phyloP scores from a whole-genome alignment of 2,888 invertebrate species.

The Drosophila flavopinicola region DNA sequence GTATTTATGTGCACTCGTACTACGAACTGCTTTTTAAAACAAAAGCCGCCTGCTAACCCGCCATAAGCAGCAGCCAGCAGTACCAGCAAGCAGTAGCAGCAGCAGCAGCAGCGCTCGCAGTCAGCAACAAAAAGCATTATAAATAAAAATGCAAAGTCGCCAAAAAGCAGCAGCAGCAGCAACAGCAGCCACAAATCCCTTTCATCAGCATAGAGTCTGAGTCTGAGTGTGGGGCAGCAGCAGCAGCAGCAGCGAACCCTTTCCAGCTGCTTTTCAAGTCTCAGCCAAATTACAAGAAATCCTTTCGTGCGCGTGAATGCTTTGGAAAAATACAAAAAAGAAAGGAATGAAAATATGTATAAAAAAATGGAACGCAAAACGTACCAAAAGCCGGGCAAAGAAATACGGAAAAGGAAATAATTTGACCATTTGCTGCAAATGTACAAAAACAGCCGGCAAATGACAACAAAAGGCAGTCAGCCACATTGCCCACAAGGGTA shows the following conservation, averaged over 20 bases:
- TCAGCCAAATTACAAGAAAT: constrained; percentile 82
- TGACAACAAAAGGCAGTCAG: constrained; percentile 66
- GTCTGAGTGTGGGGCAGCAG: constrained; percentile 6
- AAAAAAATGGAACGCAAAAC: constrained; percentile 49
- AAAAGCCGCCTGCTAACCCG: constrained; percentile 69
- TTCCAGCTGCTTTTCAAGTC: constrained; percentile 73
- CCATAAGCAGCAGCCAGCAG: constrained; percentile 56
- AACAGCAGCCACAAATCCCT: constrained; percentile 69
- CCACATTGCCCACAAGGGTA: constrained; percentile 52
- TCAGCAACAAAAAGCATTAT: constrained; percentile 49
- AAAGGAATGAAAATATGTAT: constrained; percentile 59
- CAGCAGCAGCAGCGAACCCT: constrained; percentile 55
- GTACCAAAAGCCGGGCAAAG: constrained; percentile 55
- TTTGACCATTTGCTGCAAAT: constrained; percentile 75
- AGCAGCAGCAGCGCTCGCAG: constrained; percentile 22
- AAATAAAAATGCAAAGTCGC: constrained; percentile 80
- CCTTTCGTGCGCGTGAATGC: constrained; percentile 82
- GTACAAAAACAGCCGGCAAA: constrained; percentile 61
- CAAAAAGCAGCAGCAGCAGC: constrained; percentile 64
- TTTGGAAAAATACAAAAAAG: constrained; percentile 58
- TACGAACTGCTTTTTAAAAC: constrained; percentile 61
- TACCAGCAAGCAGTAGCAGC: constrained; percentile 18
- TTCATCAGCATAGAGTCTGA: constrained; percentile 59
- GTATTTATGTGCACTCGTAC: constrained; percentile 49
- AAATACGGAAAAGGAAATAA: constrained; percentile 78